Evolutionary conservation across 2,888 invertebrate species (phyloP), one percentile per base, ranked within the genome.

Genomic region (Drosophila subquinaria): DNA sequence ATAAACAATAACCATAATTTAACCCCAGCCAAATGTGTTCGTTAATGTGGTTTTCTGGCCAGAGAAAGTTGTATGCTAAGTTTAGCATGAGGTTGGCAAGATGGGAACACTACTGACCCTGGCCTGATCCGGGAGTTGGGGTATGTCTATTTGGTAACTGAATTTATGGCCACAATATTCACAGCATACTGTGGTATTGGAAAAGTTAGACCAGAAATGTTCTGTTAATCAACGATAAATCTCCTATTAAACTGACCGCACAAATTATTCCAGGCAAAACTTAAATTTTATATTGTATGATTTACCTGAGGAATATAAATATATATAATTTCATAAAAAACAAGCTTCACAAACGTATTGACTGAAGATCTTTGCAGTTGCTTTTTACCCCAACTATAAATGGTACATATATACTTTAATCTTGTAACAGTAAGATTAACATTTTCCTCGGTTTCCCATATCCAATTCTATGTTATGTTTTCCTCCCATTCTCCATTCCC

Each of bases 1-100:
- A 90, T 90, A 90, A 90, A 89, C 90, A 90, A 91, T 89, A 91
- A 90, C 90, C 88, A 91, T 90, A 89, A 90, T 89, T 91, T 90
- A 86, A 66, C 70, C 69, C 70, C 74, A 66, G 30, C 73, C 61
- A 52, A 79, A 80, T 66, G 66, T 70, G 65, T 70, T 55, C 65
- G 82, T 79, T 83, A 83, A 83, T 88, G 85, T 88, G 88, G 88
- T 82, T 79, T 50, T 36, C 43, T 2, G 35, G 69, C 43, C 13
- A 57, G 47, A n/a, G 60, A 57, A 77, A 73, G 55, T 73, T 78
- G 48, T 67, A 70, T 74, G 79, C 65, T 79, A 78, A 79, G 66
- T 79, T 78, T 61, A 61, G 43, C 68, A 61, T 63, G 47, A 53
- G 73, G 64, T 60, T 55, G 40, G 15, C 27, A 57, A 57, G 45